These are phyloP conservation scores for Limonius californicus DNA, from an alignment of 1,140 invertebrate species.

Conservation along the genomic window DNA sequence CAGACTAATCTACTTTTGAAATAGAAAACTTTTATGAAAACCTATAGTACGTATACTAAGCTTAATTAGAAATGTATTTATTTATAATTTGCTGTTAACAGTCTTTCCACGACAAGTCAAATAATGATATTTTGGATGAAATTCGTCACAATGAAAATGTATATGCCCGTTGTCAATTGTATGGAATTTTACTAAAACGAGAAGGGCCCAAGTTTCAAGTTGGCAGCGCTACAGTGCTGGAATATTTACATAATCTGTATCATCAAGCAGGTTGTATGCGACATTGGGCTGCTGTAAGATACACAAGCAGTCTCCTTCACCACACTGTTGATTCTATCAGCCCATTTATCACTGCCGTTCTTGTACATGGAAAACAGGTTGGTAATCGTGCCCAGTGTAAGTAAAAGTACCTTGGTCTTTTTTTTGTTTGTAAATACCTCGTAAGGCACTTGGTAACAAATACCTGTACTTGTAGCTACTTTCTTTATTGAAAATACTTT, in stretches of 20 bases:
- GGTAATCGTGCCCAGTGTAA: no score
- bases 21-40: not conserved
- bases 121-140: conserved; percentile 69
- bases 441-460: no score
- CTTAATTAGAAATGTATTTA: not conserved
- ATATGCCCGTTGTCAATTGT: conserved; percentile 76
- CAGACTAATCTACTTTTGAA: not conserved
- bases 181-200: conserved; percentile 77
- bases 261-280: conserved; percentile 80
- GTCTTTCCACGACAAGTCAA: conserved; percentile 57
- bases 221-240: conserved; percentile 59
- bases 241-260: conserved; percentile 77
- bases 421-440: no score
- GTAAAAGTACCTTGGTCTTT: no score
- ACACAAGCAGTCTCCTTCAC: conserved; percentile 86
- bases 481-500: no score
- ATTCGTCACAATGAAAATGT: conserved; percentile 67
- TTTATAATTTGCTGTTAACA: conserved; percentile 18
- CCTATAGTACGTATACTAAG: no score
- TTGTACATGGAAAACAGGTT: conserved; percentile 97
- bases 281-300: conserved; percentile 91
- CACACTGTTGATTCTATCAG: conserved; percentile 97
- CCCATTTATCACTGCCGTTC: conserved; percentile 93
- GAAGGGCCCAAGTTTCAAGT: conserved; percentile 76
- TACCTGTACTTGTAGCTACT: no score